Base-by-base conservation (phyloP, 2,113 vertebrate species). In the Siniperca knerii region DNA sequence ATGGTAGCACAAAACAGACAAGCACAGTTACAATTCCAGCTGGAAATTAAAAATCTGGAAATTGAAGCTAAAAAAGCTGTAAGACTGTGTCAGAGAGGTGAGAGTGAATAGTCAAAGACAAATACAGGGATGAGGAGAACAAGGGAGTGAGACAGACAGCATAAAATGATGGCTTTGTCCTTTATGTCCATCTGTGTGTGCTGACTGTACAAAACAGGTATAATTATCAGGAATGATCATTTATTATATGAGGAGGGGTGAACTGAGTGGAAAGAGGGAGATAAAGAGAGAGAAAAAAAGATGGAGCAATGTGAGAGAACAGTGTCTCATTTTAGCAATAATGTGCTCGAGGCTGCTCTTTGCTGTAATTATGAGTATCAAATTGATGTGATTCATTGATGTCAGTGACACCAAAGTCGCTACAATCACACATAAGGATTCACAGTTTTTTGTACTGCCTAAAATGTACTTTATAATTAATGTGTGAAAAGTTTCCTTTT, bases 221-320 rank as follows among this genome's bases (percentile, higher is more conserved):
- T 35, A 84, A 82, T 82, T 75, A 81, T 65, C 52, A 55, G 12
- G 18, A 85, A 81, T 79, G 29, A 82, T 81, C 75, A 62, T 50
- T 70, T 65, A 87, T 79, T 83, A 72, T 66, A 54, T 7, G 21
- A 21, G 35, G n/a, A 78, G 65, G 35, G n/a, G 40, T 29, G n/a
- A 69, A 40, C 23, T 48, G 44, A 77, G 37, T 68, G n/a, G 66
- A 52, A 20, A 54, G 33, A 54, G 35, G 21, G 37, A 67, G 37
- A 83, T 18, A 57, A 65, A 70, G 12, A 54, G 57, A 65, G 6
- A 20, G 40, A 60, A 9, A 62, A 65, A 48, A 25, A 23, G 37
- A 25, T 9, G 33, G 18, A 33, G 29, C n/a, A 40, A 61, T 61
- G 40, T 61, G 60, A 71, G 61, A 44, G 54, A 86, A 67, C 48